Percentiles rank a stretch among this genome's conserved stretches.
These are phyloP conservation scores for Cephus nigrinus DNA, from an alignment of 2,888 invertebrate genomes.

Conservation along the genomic window DNA sequence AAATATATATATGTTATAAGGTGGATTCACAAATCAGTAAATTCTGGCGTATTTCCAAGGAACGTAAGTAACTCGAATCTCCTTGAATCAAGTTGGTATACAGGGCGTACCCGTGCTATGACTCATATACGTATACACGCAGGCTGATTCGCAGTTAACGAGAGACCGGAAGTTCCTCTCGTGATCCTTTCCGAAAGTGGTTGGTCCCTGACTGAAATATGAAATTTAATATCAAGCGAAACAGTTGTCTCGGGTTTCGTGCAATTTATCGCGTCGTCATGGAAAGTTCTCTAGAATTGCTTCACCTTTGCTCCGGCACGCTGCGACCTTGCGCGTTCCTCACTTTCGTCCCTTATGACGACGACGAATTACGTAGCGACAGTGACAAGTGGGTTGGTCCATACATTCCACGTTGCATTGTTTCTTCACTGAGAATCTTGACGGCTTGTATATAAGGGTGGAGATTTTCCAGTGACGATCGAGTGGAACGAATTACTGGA, in stretches of 20 bases:
- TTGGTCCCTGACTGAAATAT: background rate
- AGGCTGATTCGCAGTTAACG: background rate
- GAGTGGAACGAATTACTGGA: too few relatives aligned
- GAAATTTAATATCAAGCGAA: background rate
- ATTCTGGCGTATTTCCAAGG: background rate
- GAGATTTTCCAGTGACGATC: background rate
- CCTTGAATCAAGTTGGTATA: background rate
- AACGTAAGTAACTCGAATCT: background rate
- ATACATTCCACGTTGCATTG: background rate
- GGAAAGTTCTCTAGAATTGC: background rate
- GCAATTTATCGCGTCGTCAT: background rate
- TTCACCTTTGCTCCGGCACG: background rate
- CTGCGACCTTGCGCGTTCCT: background rate
- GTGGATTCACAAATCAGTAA: background rate
- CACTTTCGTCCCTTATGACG: background rate
- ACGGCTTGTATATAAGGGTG: background rate
- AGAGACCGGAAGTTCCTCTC: background rate
- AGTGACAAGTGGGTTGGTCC: background rate
- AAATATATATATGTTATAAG: background rate
- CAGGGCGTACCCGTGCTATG: background rate
- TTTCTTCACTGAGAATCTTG: background rate
- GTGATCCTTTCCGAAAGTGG: background rate
- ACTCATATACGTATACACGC: background rate
- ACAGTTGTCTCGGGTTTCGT: background rate
- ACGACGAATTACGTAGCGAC: background rate